A percentile compares a stretch with the other conserved stretches of the same genome.
Evolutionary conservation across 2,113 vertebrate species (phyloP).

Genomic region (Chionis minor): DNA sequence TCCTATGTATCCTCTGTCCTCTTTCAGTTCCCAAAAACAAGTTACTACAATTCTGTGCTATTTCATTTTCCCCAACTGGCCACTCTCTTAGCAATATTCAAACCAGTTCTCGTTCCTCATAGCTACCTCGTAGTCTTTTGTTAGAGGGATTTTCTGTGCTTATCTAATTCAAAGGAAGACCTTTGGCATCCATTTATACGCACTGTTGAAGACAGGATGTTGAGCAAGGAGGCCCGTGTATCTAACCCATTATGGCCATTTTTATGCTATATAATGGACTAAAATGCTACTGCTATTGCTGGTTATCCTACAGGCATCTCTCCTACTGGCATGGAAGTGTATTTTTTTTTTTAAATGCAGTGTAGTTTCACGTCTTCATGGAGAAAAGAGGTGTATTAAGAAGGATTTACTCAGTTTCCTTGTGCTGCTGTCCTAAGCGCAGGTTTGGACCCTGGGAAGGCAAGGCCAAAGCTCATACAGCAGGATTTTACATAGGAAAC

Average conservation of each 20-base stretch:
- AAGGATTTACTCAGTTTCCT: background rate
- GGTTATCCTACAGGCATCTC: background rate
- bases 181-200: background rate
- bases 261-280: background rate
- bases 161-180: background rate
- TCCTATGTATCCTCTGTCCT: background rate
- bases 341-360: background rate
- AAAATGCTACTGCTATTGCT: background rate
- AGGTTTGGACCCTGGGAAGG: background rate
- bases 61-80: background rate
- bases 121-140: background rate
- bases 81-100: background rate
- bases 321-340: background rate
- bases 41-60: background rate
- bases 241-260: background rate
- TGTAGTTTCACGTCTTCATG: background rate
- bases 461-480: background rate
- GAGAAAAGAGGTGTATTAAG: background rate
- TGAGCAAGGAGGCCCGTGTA: background rate
- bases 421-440: background rate
- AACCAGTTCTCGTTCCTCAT: background rate
- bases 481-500: background rate
- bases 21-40: background rate
- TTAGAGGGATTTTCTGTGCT: background rate
- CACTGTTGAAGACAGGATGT: background rate